phyloP scores from a whole-genome alignment of 2,113 vertebrate genomes.

The Lophius piscatorius region DNA sequence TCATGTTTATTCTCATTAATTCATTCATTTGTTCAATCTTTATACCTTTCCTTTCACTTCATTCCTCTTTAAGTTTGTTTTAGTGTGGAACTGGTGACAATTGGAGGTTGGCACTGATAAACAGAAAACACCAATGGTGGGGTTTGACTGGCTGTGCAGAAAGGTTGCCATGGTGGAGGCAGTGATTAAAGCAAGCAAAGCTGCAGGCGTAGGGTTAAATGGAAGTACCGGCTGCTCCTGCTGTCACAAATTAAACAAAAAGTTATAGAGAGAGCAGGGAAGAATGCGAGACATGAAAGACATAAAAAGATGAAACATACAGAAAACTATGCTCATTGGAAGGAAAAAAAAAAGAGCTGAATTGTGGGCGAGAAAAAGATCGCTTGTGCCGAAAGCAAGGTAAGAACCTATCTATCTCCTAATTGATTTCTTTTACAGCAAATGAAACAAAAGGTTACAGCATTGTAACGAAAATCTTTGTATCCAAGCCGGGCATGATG shows the following conservation, averaged over 20 bases:
- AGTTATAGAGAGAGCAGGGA: constrained; percentile 16
- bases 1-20: constrained; percentile 7
- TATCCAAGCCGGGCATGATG: constrained; percentile 60
- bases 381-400: constrained; percentile 59
- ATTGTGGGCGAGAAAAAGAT: constrained; percentile 63
- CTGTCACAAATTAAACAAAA: constrained; percentile 66
- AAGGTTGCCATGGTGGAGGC: constrained; percentile 73
- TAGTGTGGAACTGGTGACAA: constrained; percentile 7
- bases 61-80: constrained; percentile 17
- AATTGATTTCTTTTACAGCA: constrained; percentile 73
- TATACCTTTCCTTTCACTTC: background rate
- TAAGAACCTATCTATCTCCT: constrained; percentile 46
- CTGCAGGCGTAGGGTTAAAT: constrained; percentile 67
- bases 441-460: constrained; percentile 70
- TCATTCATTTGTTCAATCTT: constrained; percentile 19
- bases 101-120: constrained; percentile 16
- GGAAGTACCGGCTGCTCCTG: constrained; percentile 60
- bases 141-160: constrained; percentile 63
- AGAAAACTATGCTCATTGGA: too few species aligned
- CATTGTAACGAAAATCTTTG: constrained; percentile 68
- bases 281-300: too few species aligned
- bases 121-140: constrained; percentile 52
- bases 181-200: constrained; percentile 75
- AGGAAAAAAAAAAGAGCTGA: constrained; percentile 18
- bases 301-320: constrained; percentile 52